Evolutionary conservation across 23 tunicate species (phyloP), one percentile per base, ranked within the genome.

Genomic region (Clavelina lepadiformis): DNA sequence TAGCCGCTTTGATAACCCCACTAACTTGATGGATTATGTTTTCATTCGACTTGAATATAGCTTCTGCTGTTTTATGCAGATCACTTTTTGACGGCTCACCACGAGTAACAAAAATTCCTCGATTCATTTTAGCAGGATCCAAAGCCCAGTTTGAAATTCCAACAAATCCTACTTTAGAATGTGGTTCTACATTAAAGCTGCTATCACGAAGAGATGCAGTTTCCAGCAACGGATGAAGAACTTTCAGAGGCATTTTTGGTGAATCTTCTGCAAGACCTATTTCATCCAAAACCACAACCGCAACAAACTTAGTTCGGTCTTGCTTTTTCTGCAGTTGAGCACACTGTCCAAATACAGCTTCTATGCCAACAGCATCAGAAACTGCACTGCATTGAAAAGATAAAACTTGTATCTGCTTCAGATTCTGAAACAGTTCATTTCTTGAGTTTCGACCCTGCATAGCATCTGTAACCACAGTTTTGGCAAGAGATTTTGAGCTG

Each of bases 261-360:
- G 87, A 80, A 37, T 80, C 87, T 71, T 80, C 87, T 20, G 87
- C 87, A 1, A 80, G 64, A 5, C 87, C 87, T 24, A 80, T 71
- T 38, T 80, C 87, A 80, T 80, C 87, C 55, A 80, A 30, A 51
- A 80, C 87, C n/a, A 80, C 87, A 35, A 80, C 78, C 18, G 87
- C 78, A 3, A 77, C 65, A 61, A 44, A 80, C 38, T 66, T 0
- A 11, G 71, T 38, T 34, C 34, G 2, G 33, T 80, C 87, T 33
- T 72, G 78, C 7, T 80, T 62, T 6, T 22, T 77, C 41, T 80
- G 87, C 5, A 80, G 66, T 53, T 80, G 87, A 46, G 73, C 72
- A 31, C 87, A 80, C 54, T 80, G 87, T n/a, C 64, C 72, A 67
- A 80, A 80, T 3, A 80, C 87, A 3, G 72, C 49, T 28, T 62